Percentiles rank a stretch among this genome's conserved stretches.
These are phyloP conservation scores for Hyppa rectilinea DNA, from an alignment of 2,888 invertebrate genomes.

Conservation along the genomic window DNA sequence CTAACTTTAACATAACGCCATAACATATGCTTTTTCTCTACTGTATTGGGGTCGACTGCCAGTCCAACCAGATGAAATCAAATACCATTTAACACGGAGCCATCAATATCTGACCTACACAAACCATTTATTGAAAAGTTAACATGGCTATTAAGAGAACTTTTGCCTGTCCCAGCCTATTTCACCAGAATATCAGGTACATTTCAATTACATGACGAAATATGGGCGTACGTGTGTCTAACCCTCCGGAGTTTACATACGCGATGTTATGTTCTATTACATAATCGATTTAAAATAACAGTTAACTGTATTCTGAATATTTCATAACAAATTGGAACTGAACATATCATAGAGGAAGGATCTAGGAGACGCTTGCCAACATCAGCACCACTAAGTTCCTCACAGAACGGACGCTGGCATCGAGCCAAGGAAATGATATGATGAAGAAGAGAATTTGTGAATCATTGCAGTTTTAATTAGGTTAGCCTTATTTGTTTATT, in stretches of 20 bases:
- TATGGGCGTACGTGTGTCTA: too few species aligned
- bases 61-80: neutral
- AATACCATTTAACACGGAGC: neutral
- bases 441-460: constrained; percentile 44
- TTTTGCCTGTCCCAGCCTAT: neutral
- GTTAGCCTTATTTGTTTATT: constrained; percentile 41
- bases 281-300: constrained; percentile 20
- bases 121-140: neutral
- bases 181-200: neutral
- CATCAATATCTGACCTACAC: neutral
- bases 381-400: constrained; percentile 51
- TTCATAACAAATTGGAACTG: constrained; percentile 20
- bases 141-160: neutral
- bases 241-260: too few species aligned
- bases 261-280: too few species aligned
- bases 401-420: constrained; percentile 50
- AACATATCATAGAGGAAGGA: constrained; percentile 37
- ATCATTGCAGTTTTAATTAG: constrained; percentile 57
- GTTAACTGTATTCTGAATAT: constrained; percentile 36
- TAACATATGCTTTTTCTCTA: neutral
- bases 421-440: constrained; percentile 40
- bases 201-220: constrained; percentile 21
- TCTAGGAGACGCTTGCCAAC: constrained; percentile 47
- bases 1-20: neutral
- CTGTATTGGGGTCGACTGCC: neutral